Evolutionary conservation across 2,888 invertebrate genomes (phyloP), one percentile per base, ranked within the genome.

Genomic region (Cataglyphis altisquamis): DNA sequence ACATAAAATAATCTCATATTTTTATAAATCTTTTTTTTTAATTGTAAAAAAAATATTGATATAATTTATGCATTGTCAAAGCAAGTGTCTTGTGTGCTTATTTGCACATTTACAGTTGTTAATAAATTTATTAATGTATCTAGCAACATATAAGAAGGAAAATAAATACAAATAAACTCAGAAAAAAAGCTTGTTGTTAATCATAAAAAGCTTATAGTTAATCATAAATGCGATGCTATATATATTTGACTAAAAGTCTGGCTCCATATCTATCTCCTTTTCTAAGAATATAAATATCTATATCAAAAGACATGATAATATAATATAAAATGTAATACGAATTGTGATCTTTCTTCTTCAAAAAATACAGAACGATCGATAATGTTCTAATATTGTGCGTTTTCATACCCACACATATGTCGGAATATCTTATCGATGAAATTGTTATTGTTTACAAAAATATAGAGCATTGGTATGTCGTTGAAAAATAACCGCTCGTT

Each of bases 371-470:
- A 8, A 45, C 18, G 12, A 12, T 72, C 21, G 41, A 67, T 18
- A 0, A 72, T 55, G 9, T 55, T 45, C n/a, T 4, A 18, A 18
- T 6, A 60, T 39, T 45, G 57, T 32, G 29, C 21, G 12, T 60
- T 36, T 66, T 48, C 45, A 48, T 75, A 18, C 21, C 10, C 32
- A 32, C 29, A 55, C 32, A 63, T 32, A 4, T 10, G 9, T 39
- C 21, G 9, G 12, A 36, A 36, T 60, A 60, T 32, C 15, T 80
- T 52, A 21, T 15, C 45, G 52, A 55, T 52, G 15, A 60, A 75
- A 48, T 45, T 25, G 10, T 63, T n/a, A 39, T 32, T 63, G 62
- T 21, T 77, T 82, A 82, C 55, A 82, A 82, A 64, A 82, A 82
- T 81, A 81, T 82, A 82, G 52, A 32, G 52, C 77, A 74, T 63